These are phyloP conservation scores for Sebastes nivosus DNA, from an alignment of 2,797 vertebrate genomes.

Conservation along the genomic window DNA sequence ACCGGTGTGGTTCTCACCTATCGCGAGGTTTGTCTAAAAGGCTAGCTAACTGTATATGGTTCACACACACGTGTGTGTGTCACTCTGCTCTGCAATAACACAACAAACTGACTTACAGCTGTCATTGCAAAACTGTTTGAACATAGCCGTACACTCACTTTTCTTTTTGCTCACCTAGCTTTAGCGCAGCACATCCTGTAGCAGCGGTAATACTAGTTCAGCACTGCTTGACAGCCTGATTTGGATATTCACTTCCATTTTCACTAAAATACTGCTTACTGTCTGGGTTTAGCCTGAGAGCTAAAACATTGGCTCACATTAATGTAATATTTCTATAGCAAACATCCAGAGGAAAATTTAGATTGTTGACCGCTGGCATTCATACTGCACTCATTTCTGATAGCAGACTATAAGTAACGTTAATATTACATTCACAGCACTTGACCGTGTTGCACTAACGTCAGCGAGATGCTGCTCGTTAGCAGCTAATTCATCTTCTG, in stretches of 20 bases:
- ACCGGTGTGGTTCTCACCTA: too few species aligned
- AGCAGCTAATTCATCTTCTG: too few species aligned
- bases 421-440: not conserved
- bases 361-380: too few species aligned
- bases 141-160: too few species aligned
- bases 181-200: not conserved
- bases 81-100: too few species aligned
- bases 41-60: too few species aligned
- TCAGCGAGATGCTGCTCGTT: not conserved
- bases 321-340: not conserved
- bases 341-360: not conserved
- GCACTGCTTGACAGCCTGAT: not conserved
- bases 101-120: too few species aligned
- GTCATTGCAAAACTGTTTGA: too few species aligned
- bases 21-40: too few species aligned
- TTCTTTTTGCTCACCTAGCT: not conserved
- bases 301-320: not conserved
- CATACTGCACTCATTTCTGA: too few species aligned
- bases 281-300: not conserved
- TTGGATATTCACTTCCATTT: not conserved
- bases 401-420: too few species aligned
- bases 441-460: not conserved
- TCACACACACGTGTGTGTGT: rapidly evolving
- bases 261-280: not conserved
- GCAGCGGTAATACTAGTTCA: not conserved